A percentile compares a stretch with the other conserved stretches of the same genome.
These are phyloP conservation scores for Istiophorus platypterus DNA, from an alignment of 2,113 vertebrate species.

Conservation along the genomic window DNA sequence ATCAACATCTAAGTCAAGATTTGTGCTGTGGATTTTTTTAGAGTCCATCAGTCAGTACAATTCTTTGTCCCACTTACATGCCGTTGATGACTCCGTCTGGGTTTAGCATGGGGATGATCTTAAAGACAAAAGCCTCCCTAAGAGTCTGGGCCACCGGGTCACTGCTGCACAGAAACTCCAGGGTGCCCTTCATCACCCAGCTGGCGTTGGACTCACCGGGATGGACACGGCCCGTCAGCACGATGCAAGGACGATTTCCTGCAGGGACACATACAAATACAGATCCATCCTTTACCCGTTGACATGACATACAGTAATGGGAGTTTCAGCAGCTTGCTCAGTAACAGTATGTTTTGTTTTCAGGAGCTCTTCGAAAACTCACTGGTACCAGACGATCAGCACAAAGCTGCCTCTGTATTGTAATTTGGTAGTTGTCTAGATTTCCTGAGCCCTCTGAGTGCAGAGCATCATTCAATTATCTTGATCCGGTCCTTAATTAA, in stretches of 20 bases:
- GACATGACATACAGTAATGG: neutral
- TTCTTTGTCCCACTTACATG: slow-evolving; percentile 85
- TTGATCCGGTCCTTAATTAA: slow-evolving; percentile 21
- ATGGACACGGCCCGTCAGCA: slow-evolving; percentile 91
- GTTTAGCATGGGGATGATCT: slow-evolving; percentile 95
- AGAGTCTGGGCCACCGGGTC: slow-evolving; percentile 89
- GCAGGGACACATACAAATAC: slow-evolving; percentile 13
- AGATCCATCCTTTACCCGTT: neutral
- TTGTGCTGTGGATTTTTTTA: no score
- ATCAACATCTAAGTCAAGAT: no score
- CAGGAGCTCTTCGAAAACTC: neutral
- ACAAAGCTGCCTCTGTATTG: neutral
- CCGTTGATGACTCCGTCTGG: slow-evolving; percentile 96
- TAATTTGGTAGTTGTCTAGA: neutral
- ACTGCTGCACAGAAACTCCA: slow-evolving; percentile 91
- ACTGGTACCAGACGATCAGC: neutral
- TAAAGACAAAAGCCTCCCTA: slow-evolving; percentile 93
- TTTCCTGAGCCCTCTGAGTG: neutral
- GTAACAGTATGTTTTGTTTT: neutral
- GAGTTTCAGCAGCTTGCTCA: neutral
- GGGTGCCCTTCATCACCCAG: slow-evolving; percentile 95
- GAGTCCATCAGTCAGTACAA: no score
- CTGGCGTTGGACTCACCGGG: slow-evolving; percentile 95
- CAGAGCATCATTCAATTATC: slow-evolving; percentile 20
- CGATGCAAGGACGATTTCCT: slow-evolving; percentile 89